These are phyloP conservation scores for Nothocercus nigrocapillus DNA, from an alignment of 2,113 vertebrate genomes.

Conservation along the genomic window DNA sequence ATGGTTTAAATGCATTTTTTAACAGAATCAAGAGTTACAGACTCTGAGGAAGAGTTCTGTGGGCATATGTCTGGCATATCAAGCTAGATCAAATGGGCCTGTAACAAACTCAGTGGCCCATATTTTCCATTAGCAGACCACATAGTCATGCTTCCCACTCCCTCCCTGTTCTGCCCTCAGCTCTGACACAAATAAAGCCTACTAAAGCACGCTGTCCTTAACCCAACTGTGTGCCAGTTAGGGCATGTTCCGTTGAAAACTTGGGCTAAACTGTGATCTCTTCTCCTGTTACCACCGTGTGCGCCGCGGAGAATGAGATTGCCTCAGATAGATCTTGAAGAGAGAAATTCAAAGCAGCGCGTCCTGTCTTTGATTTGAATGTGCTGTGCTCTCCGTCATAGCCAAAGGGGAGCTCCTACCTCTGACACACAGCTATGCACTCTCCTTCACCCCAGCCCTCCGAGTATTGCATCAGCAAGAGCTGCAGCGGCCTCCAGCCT, in stretches of 20 bases:
- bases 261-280: not conserved
- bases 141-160: conserved; percentile 50
- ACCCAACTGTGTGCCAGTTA: not conserved
- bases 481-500: conserved; percentile 21
- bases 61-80: not conserved
- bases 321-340: conserved; percentile 28
- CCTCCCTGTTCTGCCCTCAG: conserved; percentile 12
- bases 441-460: conserved; percentile 58
- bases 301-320: conserved; percentile 15
- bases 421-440: conserved; percentile 58
- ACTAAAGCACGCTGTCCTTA: not conserved
- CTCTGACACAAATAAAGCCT: conserved; percentile 28
- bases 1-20: conserved; percentile 29
- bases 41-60: not conserved
- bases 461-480: conserved; percentile 53
- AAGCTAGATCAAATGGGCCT: conserved; percentile 8
- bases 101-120: not conserved
- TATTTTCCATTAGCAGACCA: conserved; percentile 40
- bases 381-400: conserved; percentile 26
- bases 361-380: conserved; percentile 44
- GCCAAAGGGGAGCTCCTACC: conserved; percentile 68
- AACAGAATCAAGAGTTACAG: not conserved
- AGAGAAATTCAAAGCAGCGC: conserved; percentile 31
- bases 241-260: conserved; percentile 35
- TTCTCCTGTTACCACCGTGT: not conserved